Conservation (phyloP, 2,113 vertebrate species). For the Phalacrocorax pelagicus region DNA sequence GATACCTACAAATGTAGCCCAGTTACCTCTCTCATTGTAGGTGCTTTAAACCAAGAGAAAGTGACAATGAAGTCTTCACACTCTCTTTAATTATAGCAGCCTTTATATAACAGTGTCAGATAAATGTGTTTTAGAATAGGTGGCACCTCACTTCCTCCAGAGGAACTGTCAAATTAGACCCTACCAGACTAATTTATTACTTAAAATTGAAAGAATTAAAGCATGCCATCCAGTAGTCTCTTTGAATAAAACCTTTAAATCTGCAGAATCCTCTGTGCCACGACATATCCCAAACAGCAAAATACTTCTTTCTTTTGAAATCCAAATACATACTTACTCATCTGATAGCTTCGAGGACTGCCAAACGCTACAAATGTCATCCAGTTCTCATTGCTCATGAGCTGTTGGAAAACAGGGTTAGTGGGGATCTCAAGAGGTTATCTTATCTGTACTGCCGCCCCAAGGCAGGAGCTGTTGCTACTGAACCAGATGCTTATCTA, state of each 20-base stretch:
- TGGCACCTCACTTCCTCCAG: constrained; percentile 47
- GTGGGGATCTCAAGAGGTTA: background rate
- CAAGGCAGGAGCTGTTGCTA: background rate
- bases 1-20: constrained; percentile 32
- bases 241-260: background rate
- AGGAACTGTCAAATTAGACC: constrained; percentile 36
- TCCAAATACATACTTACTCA: background rate
- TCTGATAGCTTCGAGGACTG: background rate
- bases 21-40: constrained; percentile 23
- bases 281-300: background rate
- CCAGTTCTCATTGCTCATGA: background rate
- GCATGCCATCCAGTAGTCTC: background rate
- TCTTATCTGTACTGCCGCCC: background rate
- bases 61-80: constrained; percentile 40
- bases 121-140: constrained; percentile 32
- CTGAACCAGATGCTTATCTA: background rate
- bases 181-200: constrained; percentile 22
- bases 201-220: background rate
- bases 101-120: constrained; percentile 50
- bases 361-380: background rate
- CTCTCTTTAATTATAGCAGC: constrained; percentile 57
- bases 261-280: background rate
- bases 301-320: background rate
- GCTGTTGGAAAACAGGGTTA: background rate
- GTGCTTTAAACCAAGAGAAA: background rate